A percentile compares a stretch with the other conserved stretches of the same genome.
Evolutionary conservation across 2,888 invertebrate genomes (phyloP).

Genomic region (Lithosia quadra): DNA sequence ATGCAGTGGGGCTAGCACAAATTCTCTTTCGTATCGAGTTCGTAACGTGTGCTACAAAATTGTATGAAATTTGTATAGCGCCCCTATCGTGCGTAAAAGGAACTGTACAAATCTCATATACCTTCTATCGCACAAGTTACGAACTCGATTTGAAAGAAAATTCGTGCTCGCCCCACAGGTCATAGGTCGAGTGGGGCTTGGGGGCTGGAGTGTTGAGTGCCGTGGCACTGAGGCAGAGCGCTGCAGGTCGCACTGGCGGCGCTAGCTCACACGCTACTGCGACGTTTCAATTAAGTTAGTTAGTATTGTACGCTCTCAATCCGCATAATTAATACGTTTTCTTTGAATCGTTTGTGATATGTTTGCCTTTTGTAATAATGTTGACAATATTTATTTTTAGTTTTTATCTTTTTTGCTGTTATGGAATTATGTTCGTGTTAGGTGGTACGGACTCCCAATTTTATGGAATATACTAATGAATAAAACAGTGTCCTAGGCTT

Average conservation of each 20-base stretch:
- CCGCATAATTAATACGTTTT: conserved; percentile 36
- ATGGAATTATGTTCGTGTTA: conserved; percentile 43
- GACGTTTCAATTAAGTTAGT: conserved; percentile 7
- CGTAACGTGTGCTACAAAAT: too few relatives aligned
- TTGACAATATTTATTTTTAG: conserved; percentile 50
- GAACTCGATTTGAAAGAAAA: too few relatives aligned
- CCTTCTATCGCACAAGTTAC: too few relatives aligned
- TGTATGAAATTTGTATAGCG: too few relatives aligned
- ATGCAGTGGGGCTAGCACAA: too few relatives aligned
- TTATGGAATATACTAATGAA: neutral
- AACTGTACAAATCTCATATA: too few relatives aligned
- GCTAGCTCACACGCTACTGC: conserved; percentile 9
- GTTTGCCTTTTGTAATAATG: conserved; percentile 46
- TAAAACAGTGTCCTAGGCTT: neutral
- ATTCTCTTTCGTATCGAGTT: too few relatives aligned
- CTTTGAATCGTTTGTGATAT: conserved; percentile 49
- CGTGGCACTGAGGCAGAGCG: neutral
- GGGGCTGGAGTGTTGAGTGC: neutral
- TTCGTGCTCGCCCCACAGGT: too few relatives aligned
- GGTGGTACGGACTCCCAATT: conserved; percentile 2
- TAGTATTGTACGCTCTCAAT: conserved; percentile 27
- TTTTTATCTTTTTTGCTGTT: conserved; percentile 35
- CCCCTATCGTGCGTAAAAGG: too few relatives aligned
- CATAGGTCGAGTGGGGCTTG: too few relatives aligned
- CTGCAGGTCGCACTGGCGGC: neutral